A percentile compares a stretch with the other conserved stretches of the same genome.
phyloP scores from a whole-genome alignment of 2,797 vertebrate species.

The Florisuga fusca region DNA sequence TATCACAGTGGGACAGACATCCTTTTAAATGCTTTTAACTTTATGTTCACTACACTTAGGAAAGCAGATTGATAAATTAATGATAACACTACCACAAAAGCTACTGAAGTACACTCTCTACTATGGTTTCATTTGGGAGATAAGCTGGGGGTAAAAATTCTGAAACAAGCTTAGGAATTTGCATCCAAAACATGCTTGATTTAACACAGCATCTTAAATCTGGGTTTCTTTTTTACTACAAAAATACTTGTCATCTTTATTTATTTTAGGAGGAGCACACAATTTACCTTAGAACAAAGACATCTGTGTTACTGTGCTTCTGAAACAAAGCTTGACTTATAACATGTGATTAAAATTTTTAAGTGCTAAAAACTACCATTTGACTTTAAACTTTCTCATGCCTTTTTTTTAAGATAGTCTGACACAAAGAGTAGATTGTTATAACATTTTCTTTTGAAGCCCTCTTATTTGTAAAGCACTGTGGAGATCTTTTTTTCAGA shows the following conservation, averaged over 20 bases:
- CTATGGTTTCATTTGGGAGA: neutral
- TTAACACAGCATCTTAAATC: neutral
- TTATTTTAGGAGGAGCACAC: neutral
- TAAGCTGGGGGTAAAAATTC: neutral
- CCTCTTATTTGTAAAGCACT: neutral
- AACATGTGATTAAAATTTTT: slow-evolving; percentile 9
- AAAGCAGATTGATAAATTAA: neutral
- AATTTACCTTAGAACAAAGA: neutral
- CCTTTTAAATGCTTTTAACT: neutral
- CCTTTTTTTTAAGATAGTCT: neutral
- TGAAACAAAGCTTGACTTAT: neutral
- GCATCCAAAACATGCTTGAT: neutral
- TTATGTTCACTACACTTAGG: neutral
- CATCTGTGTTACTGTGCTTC: neutral
- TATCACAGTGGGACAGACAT: neutral
- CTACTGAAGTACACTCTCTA: neutral
- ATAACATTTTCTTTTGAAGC: neutral
- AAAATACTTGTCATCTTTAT: neutral
- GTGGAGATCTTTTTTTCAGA: neutral
- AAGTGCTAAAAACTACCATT: neutral
- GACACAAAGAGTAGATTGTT: neutral
- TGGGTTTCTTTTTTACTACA: neutral
- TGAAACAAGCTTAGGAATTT: neutral
- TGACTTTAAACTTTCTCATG: neutral
- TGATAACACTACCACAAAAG: neutral